Evolutionary conservation across 2,113 vertebrate genomes (phyloP), one percentile per base, ranked within the genome.

Genomic region (Sinocyclocheilus rhinocerous): DNA sequence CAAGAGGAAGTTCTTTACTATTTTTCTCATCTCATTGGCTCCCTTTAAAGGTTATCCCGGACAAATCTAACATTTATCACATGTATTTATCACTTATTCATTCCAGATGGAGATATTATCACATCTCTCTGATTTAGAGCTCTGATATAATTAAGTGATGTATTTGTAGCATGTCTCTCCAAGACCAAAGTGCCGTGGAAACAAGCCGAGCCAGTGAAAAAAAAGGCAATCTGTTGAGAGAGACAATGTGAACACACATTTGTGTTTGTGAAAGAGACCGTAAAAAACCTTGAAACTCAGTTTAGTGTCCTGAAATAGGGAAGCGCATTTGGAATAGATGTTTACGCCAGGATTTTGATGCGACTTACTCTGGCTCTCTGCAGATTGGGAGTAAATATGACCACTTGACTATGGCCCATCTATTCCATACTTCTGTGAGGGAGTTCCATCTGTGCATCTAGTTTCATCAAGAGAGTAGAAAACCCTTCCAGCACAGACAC

Each of bases 141-240:
- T 76, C 76, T 72, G 73, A 84, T 90, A 81, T 92, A 93, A 92
- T 93, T 87, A 92, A 91, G 89, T 50, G 91, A 81, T 92, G 89
- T 91, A 92, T 91, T 93, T 92, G 87, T 87, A 91, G 63, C 45
- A 69, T 75, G 73, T 76, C 75, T 82, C 76, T 67, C 52, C 76
- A 52, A 20, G 84, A 48, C 78, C 83, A 50, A 88, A 88, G 87
- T 85, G 67, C 76, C 48, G 73, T 90, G 88, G 88, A 89, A 89
- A 87, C 86, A 50, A 7, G 82, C 82, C 87, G 81, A 81, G n/a
- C 26, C 33, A 63, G 42, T 65, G 76, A 85, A 86, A 87, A 76
- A 76, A 87, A 76, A 76, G 29, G 24, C 52, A 76, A 48, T 57
- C 70, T 84, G 69, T 52, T 83, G 45, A 42, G 84, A 73, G 24